These are phyloP conservation scores for Phymastichus coffea DNA, from an alignment of 1,140 invertebrate genomes.

Conservation along the genomic window DNA sequence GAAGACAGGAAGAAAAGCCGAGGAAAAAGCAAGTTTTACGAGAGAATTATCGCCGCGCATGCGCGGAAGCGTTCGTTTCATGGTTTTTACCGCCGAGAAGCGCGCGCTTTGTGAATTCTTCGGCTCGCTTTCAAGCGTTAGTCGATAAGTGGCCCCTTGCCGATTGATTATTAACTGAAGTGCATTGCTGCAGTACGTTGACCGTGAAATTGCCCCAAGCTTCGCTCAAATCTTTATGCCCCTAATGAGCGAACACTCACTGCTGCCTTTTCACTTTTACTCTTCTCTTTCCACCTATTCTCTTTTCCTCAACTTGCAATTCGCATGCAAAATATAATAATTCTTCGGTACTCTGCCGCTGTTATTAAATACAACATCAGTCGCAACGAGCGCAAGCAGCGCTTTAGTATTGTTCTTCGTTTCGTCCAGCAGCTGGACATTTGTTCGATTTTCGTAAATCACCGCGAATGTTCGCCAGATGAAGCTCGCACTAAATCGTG, in stretches of 20 bases:
- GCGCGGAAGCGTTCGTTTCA: conserved; percentile 16
- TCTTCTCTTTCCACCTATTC: neutral
- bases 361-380: too few relatives aligned
- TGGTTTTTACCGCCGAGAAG: conserved; percentile 1
- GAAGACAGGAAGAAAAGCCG: too few relatives aligned
- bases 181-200: neutral
- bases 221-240: conserved; percentile 7
- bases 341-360: too few relatives aligned
- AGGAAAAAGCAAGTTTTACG: conserved; percentile 4
- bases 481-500: too few relatives aligned
- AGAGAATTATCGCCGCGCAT: conserved; percentile 6
- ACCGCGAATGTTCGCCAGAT: neutral
- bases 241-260: conserved; percentile 11
- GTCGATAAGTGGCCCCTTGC: neutral
- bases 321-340: too few relatives aligned
- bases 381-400: too few relatives aligned
- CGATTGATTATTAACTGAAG: conserved; percentile 18
- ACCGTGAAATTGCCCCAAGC: conserved; percentile 9
- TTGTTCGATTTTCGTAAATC: neutral
- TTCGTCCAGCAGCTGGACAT: neutral
- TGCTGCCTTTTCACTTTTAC: neutral
- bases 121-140: too few relatives aligned
- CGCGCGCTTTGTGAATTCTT: conserved; percentile 16
- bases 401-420: too few relatives aligned
- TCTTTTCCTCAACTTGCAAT: too few relatives aligned